phyloP scores from a whole-genome alignment of 1,140 invertebrate genomes.

The Orchesella cincta region DNA sequence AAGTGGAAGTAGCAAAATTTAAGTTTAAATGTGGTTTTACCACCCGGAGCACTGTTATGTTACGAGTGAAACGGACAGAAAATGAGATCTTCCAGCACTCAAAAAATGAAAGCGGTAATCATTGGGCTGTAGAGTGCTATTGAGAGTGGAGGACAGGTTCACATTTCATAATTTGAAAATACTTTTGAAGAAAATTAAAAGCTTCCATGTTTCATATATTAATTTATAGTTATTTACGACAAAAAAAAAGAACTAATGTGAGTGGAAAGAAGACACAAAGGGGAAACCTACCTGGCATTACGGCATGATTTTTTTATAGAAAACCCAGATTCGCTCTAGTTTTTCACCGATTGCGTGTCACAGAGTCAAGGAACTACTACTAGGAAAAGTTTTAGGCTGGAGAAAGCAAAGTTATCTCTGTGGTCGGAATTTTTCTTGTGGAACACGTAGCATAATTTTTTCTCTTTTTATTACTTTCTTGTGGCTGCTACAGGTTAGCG shows the following conservation, averaged over 20 bases:
- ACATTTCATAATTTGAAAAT: neutral
- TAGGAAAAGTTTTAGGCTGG: too few relatives aligned
- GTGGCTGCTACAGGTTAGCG: conserved; percentile 45
- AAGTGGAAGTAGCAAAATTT: conserved; percentile 14
- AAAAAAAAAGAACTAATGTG: too few relatives aligned
- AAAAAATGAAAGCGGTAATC: neutral
- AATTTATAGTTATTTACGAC: conserved; percentile 18
- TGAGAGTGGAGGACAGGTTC: neutral
- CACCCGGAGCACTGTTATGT: neutral
- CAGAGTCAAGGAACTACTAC: too few relatives aligned
- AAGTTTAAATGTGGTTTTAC: conserved; percentile 10
- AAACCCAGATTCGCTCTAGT: too few relatives aligned
- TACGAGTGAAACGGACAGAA: too few relatives aligned
- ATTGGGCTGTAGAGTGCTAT: neutral
- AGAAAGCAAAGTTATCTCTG: neutral
- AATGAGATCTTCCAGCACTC: too few relatives aligned
- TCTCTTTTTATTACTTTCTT: conserved; percentile 8
- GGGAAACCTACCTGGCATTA: neutral
- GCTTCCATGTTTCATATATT: neutral
- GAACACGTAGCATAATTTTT: neutral
- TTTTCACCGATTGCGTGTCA: too few relatives aligned
- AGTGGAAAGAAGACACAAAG: neutral
- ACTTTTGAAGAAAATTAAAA: conserved; percentile 20
- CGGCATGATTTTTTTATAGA: neutral
- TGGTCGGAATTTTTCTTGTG: neutral